phyloP scores from a whole-genome alignment of 2,888 invertebrate species.

The Cryptocheilus praepositus region DNA sequence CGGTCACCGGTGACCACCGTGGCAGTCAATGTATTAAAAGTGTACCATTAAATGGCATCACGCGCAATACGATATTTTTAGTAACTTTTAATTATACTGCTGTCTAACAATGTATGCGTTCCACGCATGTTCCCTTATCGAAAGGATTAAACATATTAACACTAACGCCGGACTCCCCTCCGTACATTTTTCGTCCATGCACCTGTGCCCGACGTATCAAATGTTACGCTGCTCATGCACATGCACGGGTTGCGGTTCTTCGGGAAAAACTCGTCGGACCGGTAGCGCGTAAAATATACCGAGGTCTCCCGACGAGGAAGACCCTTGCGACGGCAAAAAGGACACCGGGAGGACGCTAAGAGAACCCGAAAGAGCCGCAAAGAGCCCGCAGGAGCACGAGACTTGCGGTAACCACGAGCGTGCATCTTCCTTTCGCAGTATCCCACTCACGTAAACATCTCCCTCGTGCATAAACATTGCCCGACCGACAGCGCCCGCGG shows the following conservation, averaged over 20 bases:
- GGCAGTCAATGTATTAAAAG: too few species aligned
- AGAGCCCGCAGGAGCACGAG: slow-evolving; percentile 42
- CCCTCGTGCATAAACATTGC: slow-evolving; percentile 3
- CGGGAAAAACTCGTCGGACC: slow-evolving; percentile 52
- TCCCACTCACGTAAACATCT: slow-evolving; percentile 14
- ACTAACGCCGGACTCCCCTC: too few species aligned
- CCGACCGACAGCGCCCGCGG: too few species aligned
- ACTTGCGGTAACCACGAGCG: slow-evolving; percentile 43
- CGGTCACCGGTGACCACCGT: too few species aligned
- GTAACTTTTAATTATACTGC: too few species aligned
- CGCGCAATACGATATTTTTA: too few species aligned
- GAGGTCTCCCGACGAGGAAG: slow-evolving; percentile 36
- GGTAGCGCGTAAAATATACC: slow-evolving; percentile 53
- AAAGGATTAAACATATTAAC: too few species aligned
- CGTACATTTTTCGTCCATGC: slow-evolving; percentile 19
- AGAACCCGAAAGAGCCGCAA: slow-evolving; percentile 20
- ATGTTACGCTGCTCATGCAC: slow-evolving; percentile 47
- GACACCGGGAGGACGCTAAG: slow-evolving; percentile 16
- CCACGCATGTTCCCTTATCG: too few species aligned
- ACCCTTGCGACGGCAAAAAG: background rate
- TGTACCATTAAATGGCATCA: too few species aligned
- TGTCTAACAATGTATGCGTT: too few species aligned
- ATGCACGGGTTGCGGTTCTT: slow-evolving; percentile 54
- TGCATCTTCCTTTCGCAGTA: slow-evolving; percentile 37
- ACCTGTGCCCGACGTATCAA: slow-evolving; percentile 56